Conservation (phyloP, 2,113 vertebrate genomes). For the Catagonus wagneri region DNA sequence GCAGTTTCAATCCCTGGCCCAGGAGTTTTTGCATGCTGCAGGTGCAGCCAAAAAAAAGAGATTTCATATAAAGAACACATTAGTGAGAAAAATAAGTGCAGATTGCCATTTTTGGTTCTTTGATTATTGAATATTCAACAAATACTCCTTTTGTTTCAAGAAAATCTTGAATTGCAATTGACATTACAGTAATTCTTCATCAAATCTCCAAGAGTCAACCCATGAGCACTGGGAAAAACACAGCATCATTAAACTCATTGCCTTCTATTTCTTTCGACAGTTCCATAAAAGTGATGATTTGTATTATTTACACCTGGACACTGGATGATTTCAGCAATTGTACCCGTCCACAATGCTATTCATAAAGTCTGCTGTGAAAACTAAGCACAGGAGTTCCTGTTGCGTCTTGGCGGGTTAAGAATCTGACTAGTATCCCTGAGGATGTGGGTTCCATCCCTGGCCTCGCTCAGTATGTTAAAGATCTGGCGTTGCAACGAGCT, state of each 20-base stretch:
- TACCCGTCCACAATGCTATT: background rate
- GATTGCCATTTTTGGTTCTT: background rate
- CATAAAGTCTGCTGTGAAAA: slow-evolving; percentile 3
- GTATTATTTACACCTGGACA: background rate
- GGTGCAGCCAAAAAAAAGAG: too few species aligned
- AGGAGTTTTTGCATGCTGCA: too few species aligned
- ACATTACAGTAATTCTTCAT: background rate
- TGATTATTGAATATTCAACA: background rate
- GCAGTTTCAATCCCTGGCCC: too few species aligned
- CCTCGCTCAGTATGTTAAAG: too few species aligned
- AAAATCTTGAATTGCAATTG: background rate
- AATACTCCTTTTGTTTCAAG: background rate
- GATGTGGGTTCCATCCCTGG: too few species aligned
- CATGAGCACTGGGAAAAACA: background rate
- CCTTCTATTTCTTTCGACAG: background rate
- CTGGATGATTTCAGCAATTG: background rate
- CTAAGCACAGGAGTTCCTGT: background rate
- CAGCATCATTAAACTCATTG: background rate
- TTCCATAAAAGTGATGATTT: background rate
- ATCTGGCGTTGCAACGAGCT: too few species aligned
- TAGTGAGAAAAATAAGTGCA: background rate
- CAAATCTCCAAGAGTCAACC: background rate
- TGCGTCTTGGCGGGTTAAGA: too few species aligned
- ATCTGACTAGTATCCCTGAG: too few species aligned
- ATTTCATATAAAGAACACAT: background rate